Percentiles rank a stretch among this genome's conserved stretches.
phyloP scores from a whole-genome alignment of 2,797 vertebrate genomes.

The Eupleurogrammus muticus region DNA sequence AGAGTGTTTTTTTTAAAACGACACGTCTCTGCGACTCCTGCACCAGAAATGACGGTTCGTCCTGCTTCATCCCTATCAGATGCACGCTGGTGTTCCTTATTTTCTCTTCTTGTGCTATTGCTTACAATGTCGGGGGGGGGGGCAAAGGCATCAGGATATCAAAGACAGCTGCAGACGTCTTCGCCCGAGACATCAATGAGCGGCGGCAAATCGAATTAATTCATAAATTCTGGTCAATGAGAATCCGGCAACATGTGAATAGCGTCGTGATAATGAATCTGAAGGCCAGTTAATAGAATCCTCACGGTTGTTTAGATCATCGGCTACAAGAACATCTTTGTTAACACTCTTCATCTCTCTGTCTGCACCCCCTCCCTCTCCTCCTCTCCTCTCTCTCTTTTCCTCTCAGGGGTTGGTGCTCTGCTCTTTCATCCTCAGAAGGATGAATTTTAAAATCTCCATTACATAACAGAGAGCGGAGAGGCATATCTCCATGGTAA shows the following conservation, averaged over 20 bases:
- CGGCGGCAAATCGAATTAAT: background rate
- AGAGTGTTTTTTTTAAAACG: too few relatives aligned
- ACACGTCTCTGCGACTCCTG: too few relatives aligned
- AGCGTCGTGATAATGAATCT: background rate
- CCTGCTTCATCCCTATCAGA: background rate
- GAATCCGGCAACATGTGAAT: background rate
- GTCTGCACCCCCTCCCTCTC: background rate
- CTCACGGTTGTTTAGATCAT: constrained; percentile 25
- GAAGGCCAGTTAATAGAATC: background rate
- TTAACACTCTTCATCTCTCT: background rate
- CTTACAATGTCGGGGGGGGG: background rate
- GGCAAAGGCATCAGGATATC: too few relatives aligned
- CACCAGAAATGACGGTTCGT: background rate
- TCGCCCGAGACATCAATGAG: background rate
- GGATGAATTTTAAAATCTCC: constrained; percentile 72
- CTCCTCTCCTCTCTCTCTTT: constrained; percentile 5
- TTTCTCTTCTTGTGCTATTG: background rate
- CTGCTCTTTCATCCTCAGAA: constrained; percentile 61
- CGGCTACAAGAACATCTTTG: background rate
- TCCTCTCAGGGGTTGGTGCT: constrained; percentile 19
- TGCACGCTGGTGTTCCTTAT: background rate
- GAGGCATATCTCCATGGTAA: constrained; percentile 67
- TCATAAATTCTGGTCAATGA: constrained; percentile 2
- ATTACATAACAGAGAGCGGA: constrained; percentile 63
- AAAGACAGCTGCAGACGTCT: background rate